Base-by-base conservation (phyloP, 2,113 vertebrate genomes). In the Hydrochoerus hydrochaeris region DNA sequence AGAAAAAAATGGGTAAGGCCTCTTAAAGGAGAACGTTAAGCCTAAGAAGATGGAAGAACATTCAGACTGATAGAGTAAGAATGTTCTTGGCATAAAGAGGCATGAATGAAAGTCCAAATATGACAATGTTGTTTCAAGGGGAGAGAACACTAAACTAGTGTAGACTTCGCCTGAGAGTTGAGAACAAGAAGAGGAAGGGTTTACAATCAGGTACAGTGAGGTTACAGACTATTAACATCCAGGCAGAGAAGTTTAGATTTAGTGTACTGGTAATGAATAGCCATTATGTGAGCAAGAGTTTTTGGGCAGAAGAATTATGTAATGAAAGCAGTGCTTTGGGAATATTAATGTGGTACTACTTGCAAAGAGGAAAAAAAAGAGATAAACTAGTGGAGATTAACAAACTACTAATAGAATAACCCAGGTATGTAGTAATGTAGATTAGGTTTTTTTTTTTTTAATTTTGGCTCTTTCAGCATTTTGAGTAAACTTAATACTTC, bases 1-100 rank as follows among this genome's bases (percentile, higher is more conserved):
- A 28, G 11, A 7, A 78, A 82, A 95, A 90, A 84, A 90, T 71
- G 44, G 19, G 41, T 81, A 95, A 28, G 13, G 1, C 49, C 75
- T 93, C 14, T 85, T 88, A 46, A 93, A 75, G 52, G 54, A 90
- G 52, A 97, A 80, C 16, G 85, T 88, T 54, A 94, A 95, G 38
- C 60, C 62, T 91, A 95, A 95, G 92, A 94, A 85, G 41, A 67
- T 93, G 58, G 4, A 73, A 90, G 7, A 6, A 14, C 46, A 11
- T 93, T 95, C 75, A 54, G 38, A 52, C 35, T 91, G 73, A n/a
- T 81, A 87, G 54, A 91, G 71, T 67, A 85, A 85, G 58, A 93
- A 32, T 84, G 80, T 86, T 91, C 58, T 60, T 95, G 57, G 60
- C 49, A 24, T 81, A n/a, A 24, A 89, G 84, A 93, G 44, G 30